phyloP scores from a whole-genome alignment of 2,113 vertebrate species.

The Cyprichromis sp. region DNA sequence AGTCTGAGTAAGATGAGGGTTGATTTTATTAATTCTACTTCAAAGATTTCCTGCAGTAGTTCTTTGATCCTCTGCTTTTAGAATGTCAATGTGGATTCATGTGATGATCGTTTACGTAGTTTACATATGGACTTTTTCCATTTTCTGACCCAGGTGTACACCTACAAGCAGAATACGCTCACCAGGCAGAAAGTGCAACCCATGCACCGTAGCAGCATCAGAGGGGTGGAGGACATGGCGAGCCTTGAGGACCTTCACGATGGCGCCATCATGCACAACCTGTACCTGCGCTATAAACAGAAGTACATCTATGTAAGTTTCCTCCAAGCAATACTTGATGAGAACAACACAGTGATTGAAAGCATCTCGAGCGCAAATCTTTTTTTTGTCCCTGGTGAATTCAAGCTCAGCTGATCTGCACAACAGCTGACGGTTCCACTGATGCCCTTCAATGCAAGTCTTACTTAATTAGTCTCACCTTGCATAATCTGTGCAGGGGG shows the following conservation, averaged over 20 bases:
- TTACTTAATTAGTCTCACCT: background rate
- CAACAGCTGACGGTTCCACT: background rate
- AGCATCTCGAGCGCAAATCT: background rate
- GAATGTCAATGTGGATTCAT: rapidly evolving
- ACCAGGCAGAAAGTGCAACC: slow-evolving; percentile 85
- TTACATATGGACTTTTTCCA: background rate
- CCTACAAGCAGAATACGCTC: slow-evolving; percentile 90
- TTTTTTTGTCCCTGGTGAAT: background rate
- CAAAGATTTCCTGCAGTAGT: background rate
- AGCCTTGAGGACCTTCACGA: slow-evolving; percentile 86
- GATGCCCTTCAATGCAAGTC: background rate
- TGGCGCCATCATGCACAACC: slow-evolving; percentile 93
- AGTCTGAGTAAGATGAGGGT: background rate
- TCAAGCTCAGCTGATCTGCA: background rate
- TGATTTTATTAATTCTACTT: background rate
- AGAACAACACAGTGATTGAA: background rate
- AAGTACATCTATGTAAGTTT: slow-evolving; percentile 91
- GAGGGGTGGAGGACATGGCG: slow-evolving; percentile 92
- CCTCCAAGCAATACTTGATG: background rate
- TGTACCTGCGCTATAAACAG: slow-evolving; percentile 84
- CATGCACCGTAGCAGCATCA: slow-evolving; percentile 78
- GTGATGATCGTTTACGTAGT: rapidly evolving
- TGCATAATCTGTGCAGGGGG: rapidly evolving
- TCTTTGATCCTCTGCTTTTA: background rate
- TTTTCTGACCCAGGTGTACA: slow-evolving; percentile 80